Base-by-base conservation (phyloP, 2,113 vertebrate species). In the Sisor rabdophorus region DNA sequence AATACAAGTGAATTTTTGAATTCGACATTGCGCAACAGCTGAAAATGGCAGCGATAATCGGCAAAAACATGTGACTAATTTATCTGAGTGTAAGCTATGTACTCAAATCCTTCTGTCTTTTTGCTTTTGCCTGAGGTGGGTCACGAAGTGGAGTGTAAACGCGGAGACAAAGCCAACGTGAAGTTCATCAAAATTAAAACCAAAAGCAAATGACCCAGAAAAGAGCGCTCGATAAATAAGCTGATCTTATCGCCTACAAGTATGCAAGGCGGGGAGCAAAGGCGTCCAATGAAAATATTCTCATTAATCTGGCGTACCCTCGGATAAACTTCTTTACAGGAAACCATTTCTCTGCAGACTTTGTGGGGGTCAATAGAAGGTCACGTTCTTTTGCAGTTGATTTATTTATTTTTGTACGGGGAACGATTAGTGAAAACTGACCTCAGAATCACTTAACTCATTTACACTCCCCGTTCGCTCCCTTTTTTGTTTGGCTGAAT, bases 121-220 rank as follows among this genome's bases (percentile, higher is more conserved):
- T 90, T 71, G 77, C 82, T 84, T 73, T 80, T 55, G 79, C 89
- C 88, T 86, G 92, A 88, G 94, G 95, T 94, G 86, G 28, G 74
- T 36, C 36, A 54, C 15, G 4, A 76, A 72, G 73, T 67, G 56
- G 60, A 60, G 56, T 32, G 30, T 72, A 60, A 59, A 73, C 88
- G 91, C 91, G 91, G 88, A 89, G 94, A 93, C 94, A 93, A 95
- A 95, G 94, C 91, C 87, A 73, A 91, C 93, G 94, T 94, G 94
- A 95, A 94, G 93, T 93, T 94, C 94, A 92, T 93, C 94, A 96
- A 82, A 95, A 97, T 98, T 96, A 95, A 94, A 93, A 96, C 95
- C 40, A 44, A 44, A 44, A 94, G 94, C 88, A 95, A 98, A 97
- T 95, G 87, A 96, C 94, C 91, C 94, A 91, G 93, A 91, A 94